These are phyloP conservation scores for Lota lota DNA, from an alignment of 2,113 vertebrate genomes.

Conservation along the genomic window DNA sequence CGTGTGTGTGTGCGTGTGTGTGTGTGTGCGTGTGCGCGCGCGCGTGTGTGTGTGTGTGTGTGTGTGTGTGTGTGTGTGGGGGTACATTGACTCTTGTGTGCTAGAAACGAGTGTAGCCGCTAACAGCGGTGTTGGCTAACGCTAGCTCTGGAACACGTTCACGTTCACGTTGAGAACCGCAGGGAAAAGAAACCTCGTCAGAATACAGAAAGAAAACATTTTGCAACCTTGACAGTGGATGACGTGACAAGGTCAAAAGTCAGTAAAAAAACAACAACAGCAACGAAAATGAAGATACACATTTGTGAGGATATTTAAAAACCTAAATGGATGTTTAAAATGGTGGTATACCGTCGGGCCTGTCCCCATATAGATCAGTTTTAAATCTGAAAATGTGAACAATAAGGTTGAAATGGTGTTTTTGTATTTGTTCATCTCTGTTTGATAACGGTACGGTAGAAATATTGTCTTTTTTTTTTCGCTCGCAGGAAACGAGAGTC, in stretches of 20 bases:
- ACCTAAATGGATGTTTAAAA: conserved; percentile 84
- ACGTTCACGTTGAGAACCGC: conserved; percentile 54
- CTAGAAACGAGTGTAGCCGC: no score
- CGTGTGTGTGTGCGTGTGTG: no score
- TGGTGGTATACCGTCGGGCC: conserved; percentile 74
- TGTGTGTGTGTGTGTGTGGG: no score
- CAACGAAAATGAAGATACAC: conserved; percentile 77
- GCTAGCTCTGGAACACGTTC: conserved; percentile 42
- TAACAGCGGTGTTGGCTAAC: not conserved
- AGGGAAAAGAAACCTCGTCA: conserved; percentile 28
- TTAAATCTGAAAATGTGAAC: conserved; percentile 77
- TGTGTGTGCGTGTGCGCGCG: no score
- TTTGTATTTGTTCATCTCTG: conserved; percentile 47
- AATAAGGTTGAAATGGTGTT: conserved; percentile 75
- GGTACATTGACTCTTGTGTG: no score
- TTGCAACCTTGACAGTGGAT: conserved; percentile 34
- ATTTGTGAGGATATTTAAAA: conserved; percentile 86
- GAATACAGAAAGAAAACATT: conserved; percentile 39
- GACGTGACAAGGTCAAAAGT: conserved; percentile 41
- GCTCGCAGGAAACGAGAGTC: conserved; percentile 64
- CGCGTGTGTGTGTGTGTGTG: no score
- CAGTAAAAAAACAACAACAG: conserved; percentile 30
- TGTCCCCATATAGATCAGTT: conserved; percentile 72
- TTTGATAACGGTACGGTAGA: conserved; percentile 68
- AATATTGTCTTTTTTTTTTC: conserved; percentile 56